Evolutionary conservation across 2,888 invertebrate species (phyloP).

Genomic region (Tyria jacobaeae): DNA sequence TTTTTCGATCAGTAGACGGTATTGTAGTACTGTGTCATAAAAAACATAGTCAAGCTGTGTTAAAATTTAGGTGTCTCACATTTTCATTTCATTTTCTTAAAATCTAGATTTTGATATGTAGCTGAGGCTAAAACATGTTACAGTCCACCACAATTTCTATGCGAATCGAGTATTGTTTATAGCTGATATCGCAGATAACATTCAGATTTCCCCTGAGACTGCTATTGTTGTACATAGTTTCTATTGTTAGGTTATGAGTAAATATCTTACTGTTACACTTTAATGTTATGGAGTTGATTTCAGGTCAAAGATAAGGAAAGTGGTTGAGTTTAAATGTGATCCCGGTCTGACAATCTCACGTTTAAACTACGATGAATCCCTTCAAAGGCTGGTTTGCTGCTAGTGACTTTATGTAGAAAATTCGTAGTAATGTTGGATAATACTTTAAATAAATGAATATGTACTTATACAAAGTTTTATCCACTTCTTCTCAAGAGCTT

Average conservation of each 20-base stretch:
- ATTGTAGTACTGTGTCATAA: too few relatives aligned
- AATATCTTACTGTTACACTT: constrained; percentile 22
- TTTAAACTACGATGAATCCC: too few relatives aligned
- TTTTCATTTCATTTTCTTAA: background rate
- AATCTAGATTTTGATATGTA: constrained; percentile 15
- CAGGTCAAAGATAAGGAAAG: constrained; percentile 11
- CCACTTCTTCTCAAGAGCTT: too few relatives aligned
- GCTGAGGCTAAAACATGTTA: constrained; percentile 15
- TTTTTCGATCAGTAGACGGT: too few relatives aligned
- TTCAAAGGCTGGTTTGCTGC: background rate
- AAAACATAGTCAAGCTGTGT: too few relatives aligned
- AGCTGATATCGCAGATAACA: constrained; percentile 58
- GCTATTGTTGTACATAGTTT: constrained; percentile 29
- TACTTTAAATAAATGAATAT: too few relatives aligned
- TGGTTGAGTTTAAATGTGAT: constrained; percentile 1
- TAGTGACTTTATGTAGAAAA: background rate
- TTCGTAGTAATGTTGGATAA: too few relatives aligned
- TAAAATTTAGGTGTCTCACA: background rate
- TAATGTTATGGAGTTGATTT: constrained; percentile 20
- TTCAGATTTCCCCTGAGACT: constrained; percentile 57
- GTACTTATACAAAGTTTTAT: too few relatives aligned
- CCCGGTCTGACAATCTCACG: background rate
- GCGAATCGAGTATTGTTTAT: constrained; percentile 61
- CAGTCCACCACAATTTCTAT: constrained; percentile 40
- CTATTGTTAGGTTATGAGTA: constrained; percentile 34